A percentile compares a stretch with the other conserved stretches of the same genome.
These are phyloP conservation scores for Oxyteleia sp. DNA, from an alignment of 2,888 invertebrate genomes.

Conservation along the genomic window DNA sequence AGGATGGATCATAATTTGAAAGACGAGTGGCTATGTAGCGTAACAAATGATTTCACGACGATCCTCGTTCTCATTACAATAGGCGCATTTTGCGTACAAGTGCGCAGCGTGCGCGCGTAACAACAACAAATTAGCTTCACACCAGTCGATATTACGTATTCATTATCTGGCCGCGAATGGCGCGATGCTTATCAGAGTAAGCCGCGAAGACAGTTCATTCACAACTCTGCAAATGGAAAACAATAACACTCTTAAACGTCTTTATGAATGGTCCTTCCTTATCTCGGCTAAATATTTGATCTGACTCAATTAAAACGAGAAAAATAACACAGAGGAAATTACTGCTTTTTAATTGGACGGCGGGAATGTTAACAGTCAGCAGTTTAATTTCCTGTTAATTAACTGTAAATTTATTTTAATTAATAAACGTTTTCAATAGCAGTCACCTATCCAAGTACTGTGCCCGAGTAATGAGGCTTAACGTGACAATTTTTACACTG, in stretches of 20 bases:
- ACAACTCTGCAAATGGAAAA: conserved; percentile 30
- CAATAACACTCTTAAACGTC: conserved; percentile 25
- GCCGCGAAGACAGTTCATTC: conserved; percentile 64
- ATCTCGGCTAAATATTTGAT: conserved; percentile 21
- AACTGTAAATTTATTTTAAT: too few relatives aligned
- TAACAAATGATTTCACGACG: conserved; percentile 69
- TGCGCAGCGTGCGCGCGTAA: conserved; percentile 53
- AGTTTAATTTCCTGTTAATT: too few relatives aligned
- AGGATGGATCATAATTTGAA: conserved; percentile 42
- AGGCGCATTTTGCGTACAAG: conserved; percentile 38
- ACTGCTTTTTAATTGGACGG: too few relatives aligned
- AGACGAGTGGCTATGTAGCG: conserved; percentile 55
- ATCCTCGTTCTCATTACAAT: conserved; percentile 61
- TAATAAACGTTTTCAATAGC: too few relatives aligned
- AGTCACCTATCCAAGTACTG: too few relatives aligned
- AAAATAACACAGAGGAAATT: too few relatives aligned
- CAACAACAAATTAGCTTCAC: conserved; percentile 60
- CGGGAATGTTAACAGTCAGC: too few relatives aligned
- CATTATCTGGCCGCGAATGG: conserved; percentile 56
- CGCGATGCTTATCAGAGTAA: conserved; percentile 62
- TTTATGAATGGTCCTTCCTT: conserved; percentile 52
- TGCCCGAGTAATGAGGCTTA: too few relatives aligned
- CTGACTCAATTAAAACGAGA: background rate
- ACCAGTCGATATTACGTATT: conserved; percentile 51
- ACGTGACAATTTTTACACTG: too few relatives aligned